Evolutionary conservation across 2,888 invertebrate genomes (phyloP).

Genomic region (Strigamia maritima): DNA sequence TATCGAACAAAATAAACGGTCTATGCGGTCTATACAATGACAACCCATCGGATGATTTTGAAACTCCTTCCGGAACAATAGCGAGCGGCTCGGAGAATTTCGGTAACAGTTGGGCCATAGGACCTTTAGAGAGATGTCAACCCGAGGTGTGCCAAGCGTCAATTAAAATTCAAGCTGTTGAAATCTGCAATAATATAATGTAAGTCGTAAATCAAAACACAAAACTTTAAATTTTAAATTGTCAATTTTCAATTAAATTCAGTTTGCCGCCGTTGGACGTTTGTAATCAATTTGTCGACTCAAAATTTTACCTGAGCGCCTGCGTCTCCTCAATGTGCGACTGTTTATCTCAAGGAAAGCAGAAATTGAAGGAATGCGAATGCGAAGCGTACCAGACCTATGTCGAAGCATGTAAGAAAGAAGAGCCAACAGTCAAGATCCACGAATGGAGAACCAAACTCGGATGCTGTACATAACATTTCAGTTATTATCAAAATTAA

Average conservation of each 20-base stretch:
- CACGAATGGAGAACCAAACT: constrained; percentile 53
- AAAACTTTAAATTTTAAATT: background rate
- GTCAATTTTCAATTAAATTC: constrained; percentile 39
- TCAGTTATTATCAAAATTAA: background rate
- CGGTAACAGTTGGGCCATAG: constrained; percentile 66
- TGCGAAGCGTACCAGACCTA: constrained; percentile 68
- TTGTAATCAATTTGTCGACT: constrained; percentile 61
- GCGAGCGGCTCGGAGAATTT: constrained; percentile 67
- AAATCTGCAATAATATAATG: constrained; percentile 67
- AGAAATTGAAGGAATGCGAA: constrained; percentile 59
- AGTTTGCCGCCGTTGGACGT: constrained; percentile 64
- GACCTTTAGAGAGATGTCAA: constrained; percentile 56
- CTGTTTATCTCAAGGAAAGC: constrained; percentile 59
- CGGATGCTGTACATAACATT: constrained; percentile 45
- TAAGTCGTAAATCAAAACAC: constrained; percentile 51
- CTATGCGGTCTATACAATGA: constrained; percentile 76
- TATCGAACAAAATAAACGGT: constrained; percentile 67
- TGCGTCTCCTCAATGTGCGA: constrained; percentile 74
- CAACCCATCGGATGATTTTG: constrained; percentile 64
- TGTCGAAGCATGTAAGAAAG: constrained; percentile 69
- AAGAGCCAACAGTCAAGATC: constrained; percentile 63
- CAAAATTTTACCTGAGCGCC: constrained; percentile 67
- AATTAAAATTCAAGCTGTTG: constrained; percentile 64
- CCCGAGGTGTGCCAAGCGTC: constrained; percentile 59
- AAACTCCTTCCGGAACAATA: constrained; percentile 64